Conservation (phyloP, 2,113 vertebrate genomes). For the Nothocercus julius region DNA sequence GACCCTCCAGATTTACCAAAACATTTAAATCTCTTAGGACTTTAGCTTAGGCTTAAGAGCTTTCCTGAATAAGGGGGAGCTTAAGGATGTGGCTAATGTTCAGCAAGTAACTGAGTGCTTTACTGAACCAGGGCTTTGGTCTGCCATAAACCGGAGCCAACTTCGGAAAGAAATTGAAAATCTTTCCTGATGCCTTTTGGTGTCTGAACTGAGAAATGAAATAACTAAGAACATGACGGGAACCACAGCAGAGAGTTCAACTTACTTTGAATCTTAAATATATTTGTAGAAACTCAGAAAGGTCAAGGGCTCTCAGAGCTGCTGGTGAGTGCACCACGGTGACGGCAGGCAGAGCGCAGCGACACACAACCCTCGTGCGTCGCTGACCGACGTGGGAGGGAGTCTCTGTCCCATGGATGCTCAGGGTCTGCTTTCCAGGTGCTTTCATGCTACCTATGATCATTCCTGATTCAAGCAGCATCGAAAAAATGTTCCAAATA, state of each 20-base stretch:
- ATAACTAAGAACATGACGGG: not conserved
- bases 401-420: not conserved
- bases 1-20: not conserved
- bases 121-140: not conserved
- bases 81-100: not conserved
- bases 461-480: not conserved
- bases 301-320: not conserved
- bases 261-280: not conserved
- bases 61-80: not conserved
- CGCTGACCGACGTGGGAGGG: not conserved
- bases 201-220: not conserved
- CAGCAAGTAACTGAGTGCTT: not conserved
- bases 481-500: rapidly evolving
- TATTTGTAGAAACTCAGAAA: not conserved
- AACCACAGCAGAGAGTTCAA: not conserved
- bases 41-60: not conserved
- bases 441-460: not conserved
- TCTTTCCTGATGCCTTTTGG: not conserved
- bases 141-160: not conserved
- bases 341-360: not conserved
- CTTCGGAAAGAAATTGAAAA: not conserved
- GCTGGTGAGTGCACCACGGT: not conserved
- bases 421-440: not conserved
- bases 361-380: not conserved
- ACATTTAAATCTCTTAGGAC: not conserved